Evolutionary conservation across 1,140 invertebrate species (phyloP), one percentile per base, ranked within the genome.

Genomic region (Neodiprion virginianus): DNA sequence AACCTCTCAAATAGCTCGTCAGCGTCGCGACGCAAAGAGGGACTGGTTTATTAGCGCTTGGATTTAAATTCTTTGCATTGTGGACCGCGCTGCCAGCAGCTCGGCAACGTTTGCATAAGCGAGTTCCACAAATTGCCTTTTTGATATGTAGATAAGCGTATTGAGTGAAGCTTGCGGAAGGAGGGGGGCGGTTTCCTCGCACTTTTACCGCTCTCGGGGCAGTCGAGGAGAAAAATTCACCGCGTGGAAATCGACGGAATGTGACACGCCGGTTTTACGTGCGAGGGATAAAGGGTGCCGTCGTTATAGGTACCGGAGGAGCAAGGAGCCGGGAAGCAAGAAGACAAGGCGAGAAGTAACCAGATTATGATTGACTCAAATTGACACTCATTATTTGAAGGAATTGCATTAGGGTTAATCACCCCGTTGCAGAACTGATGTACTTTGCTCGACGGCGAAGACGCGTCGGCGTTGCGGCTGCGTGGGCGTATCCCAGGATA

Each of bases 41-140:
- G 81, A 85, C 86, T 83, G 87, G 87, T 89, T 89, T 89, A 89
- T 89, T 89, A 89, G 86, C 86, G 83, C 83, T 82, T 77, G 85
- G 86, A 87, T 87, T 87, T 88, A 82, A 89, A 89, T 89, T 89
- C 87, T 89, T 89, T 89, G 88, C 86, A 88, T 88, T 84, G 79
- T 75, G 72, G 82, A 82, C 80, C 76, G 81, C 82, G 80, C 79
- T 23, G 50, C 71, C 14, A 72, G 72, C 53, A 73, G 61, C 53
- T 83, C 84, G 82, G 82, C 79, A 78, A 85, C 86, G 88, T 89
- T 89, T 89, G 88, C 88, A 89, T 88, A 89, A 89, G 86, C 86
- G 86, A 89, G 84, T 88, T 89, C 86, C 81, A 85, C 80, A 85
- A 85, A 89, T 89, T 88, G 87, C 87, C 88, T 88, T 89, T 88